These are phyloP conservation scores for Echeneis naucrates DNA, from an alignment of 2,797 vertebrate species.

Conservation along the genomic window DNA sequence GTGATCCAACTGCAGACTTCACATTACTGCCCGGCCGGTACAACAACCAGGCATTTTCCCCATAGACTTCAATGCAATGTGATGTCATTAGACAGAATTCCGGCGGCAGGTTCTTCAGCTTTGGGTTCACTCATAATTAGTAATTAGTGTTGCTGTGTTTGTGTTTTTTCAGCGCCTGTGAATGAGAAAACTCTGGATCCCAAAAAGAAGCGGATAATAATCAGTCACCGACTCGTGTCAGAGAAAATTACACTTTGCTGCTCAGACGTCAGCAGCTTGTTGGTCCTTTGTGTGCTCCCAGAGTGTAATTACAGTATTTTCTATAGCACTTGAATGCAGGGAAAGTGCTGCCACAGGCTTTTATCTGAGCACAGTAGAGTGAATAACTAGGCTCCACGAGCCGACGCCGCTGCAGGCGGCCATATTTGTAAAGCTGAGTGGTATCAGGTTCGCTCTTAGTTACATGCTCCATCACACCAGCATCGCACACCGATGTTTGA, in stretches of 20 bases:
- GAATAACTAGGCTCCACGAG: conserved; percentile 45
- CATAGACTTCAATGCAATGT: no score
- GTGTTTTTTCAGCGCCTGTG: no score
- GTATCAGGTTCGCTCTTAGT: conserved; percentile 22
- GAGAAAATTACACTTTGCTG: neutral
- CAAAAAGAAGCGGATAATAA: neutral
- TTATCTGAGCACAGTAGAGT: conserved; percentile 31
- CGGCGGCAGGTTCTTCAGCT: no score
- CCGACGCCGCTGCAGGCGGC: conserved; percentile 13
- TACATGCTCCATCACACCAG: neutral
- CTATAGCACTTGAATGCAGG: conserved; percentile 10
- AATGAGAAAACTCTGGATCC: no score
- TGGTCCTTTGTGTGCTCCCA: conserved; percentile 5
- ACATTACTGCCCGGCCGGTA: no score
- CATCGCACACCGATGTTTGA: neutral
- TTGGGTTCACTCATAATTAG: no score
- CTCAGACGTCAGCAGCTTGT: neutral
- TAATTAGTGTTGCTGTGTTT: no score
- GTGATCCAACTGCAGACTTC: no score
- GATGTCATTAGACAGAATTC: no score
- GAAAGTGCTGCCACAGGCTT: conserved; percentile 52
- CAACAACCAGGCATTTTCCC: no score
- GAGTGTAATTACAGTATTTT: conserved; percentile 22
- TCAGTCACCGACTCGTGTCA: neutral
- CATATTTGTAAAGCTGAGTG: conserved; percentile 12